Base-by-base conservation (phyloP, 2,113 vertebrate genomes). In the Dascyllus trimaculatus region DNA sequence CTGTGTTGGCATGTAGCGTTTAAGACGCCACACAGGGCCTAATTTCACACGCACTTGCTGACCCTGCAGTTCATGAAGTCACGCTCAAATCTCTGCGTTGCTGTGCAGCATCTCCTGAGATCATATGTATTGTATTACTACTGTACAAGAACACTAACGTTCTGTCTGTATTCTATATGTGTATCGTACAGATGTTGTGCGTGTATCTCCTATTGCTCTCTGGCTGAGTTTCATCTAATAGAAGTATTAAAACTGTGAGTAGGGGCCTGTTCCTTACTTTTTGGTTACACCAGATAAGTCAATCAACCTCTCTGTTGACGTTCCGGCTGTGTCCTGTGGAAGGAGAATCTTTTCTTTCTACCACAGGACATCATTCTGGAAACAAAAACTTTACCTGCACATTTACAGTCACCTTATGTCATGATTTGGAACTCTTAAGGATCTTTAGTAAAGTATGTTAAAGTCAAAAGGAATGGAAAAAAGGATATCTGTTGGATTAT, bases 191-290 rank as follows among this genome's bases (percentile, higher is more conserved):
- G 25, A 58, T 24, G 46, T 22, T 19, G 24, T 32, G 49, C 5
- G 54, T 71, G 35, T 63, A 19, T 40, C 21, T 53, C 6, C 14
- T 52, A 3, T 45, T 29, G 38, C 13, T 59, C 49, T 54, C 13
- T 43, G 38, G 18, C 21, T 5, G 49, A 71, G 51, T 76, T 32
- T 45, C 69, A 71, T 71, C 22, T 72, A 25, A 51, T 22, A 40
- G 46, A 43, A 52, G 45, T 21, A 5, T 61, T 29, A 48, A 25
- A 0, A 1, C n/a, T 24, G 61, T 66, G 58, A 51, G 4, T 2
- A 71, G 77, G 61, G 60, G 32, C 76, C 74, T 81, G 80, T 77
- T 72, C 70, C 79, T 85, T 87, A n/a, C 73, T 86, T 89, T 73
- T 89, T 68, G 75, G 56, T 75, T 76, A 54, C 52, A 80, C 40